Conservation (phyloP, 35 echinoderm and acorn worm species). For the Holothuria glaberrima region DNA sequence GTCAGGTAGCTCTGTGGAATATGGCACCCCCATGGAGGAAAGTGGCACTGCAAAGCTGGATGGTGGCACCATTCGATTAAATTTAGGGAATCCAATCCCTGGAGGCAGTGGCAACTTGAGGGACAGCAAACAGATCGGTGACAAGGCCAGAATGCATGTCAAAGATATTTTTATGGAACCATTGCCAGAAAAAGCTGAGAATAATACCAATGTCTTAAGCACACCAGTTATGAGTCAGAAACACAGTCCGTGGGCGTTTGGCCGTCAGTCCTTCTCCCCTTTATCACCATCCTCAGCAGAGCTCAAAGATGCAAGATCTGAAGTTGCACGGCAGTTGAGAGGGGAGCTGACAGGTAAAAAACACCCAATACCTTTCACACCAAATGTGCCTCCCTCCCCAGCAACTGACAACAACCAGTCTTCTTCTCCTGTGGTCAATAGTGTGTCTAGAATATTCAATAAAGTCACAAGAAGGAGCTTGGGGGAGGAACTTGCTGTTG, state of each 20-base stretch:
- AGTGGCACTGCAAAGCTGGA: constrained; percentile 21
- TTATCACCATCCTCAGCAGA: constrained; percentile 31
- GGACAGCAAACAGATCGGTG: background rate
- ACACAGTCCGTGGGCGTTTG: background rate
- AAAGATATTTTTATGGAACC: constrained; percentile 31
- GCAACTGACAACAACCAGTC: background rate
- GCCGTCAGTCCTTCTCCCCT: background rate
- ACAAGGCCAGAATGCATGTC: constrained; percentile 44
- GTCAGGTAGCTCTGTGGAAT: constrained; percentile 22
- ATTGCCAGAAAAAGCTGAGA: background rate
- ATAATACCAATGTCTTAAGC: constrained; percentile 41
- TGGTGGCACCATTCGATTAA: constrained; percentile 27
- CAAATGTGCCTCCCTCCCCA: constrained; percentile 42
- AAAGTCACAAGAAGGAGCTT: constrained; percentile 28
- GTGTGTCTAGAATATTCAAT: constrained; percentile 38
- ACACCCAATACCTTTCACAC: constrained; percentile 50
- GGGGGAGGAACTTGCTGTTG: constrained; percentile 18
- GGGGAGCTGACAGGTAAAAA: constrained; percentile 49
- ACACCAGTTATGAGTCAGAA: constrained; percentile 44
- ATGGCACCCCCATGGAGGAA: constrained; percentile 2
- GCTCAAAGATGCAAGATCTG: constrained; percentile 31
- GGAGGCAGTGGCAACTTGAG: background rate
- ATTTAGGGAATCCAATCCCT: background rate
- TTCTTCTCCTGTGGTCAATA: constrained; percentile 18
- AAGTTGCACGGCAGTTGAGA: constrained; percentile 39